Evolutionary conservation across 2,797 vertebrate species (phyloP).

Genomic region (Todus mexicanus): DNA sequence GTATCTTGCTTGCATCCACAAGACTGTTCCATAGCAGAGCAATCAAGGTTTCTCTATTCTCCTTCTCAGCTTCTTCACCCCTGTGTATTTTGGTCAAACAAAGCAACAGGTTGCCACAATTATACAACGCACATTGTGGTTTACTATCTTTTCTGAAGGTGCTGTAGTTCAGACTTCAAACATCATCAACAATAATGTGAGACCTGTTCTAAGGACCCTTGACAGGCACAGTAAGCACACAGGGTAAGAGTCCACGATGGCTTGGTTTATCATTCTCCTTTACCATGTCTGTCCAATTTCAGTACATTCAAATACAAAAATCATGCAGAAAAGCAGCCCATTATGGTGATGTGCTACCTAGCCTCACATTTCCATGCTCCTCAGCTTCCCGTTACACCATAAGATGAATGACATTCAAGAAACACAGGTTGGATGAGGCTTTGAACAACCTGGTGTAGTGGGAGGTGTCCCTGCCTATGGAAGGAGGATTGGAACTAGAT

Average conservation of each 20-base stretch:
- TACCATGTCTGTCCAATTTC: background rate
- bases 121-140: too few species aligned
- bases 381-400: accelerated
- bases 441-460: too few species aligned
- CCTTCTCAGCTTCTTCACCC: background rate
- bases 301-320: background rate
- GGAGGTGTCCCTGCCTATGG: too few species aligned
- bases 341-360: background rate
- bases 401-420: background rate
- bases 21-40: background rate
- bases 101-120: background rate
- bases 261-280: background rate
- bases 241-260: too few species aligned
- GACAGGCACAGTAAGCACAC: too few species aligned
- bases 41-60: background rate
- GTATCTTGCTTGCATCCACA: accelerated
- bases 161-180: background rate
- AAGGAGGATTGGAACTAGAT: too few species aligned
- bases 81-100: background rate
- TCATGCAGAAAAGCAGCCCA: background rate
- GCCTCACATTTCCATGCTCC: background rate
- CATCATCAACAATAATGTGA: background rate
- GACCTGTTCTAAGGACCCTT: background rate
- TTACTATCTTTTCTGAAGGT: background rate
- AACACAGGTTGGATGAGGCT: background rate